A percentile compares a stretch with the other conserved stretches of the same genome.
These are phyloP conservation scores for Cydia pomonella DNA, from an alignment of 1,140 invertebrate genomes.

Conservation along the genomic window DNA sequence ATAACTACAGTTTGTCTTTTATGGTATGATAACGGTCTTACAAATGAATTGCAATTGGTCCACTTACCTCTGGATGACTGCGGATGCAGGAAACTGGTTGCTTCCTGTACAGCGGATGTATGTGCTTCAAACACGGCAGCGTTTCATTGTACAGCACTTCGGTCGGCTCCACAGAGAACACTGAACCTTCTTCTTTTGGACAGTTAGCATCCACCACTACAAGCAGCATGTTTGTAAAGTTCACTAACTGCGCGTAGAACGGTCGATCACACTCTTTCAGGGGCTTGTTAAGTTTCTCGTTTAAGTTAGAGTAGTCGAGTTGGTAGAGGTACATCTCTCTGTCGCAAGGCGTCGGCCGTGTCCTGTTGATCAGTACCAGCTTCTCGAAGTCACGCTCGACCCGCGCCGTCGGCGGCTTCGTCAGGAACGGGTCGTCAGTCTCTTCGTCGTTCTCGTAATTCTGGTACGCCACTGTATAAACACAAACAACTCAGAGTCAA, in stretches of 20 bases:
- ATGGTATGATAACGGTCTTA: too few species aligned
- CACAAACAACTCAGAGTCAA: constrained; percentile 16
- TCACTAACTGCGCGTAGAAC: constrained; percentile 91
- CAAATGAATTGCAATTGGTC: constrained; percentile 13
- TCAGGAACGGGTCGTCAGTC: constrained; percentile 66
- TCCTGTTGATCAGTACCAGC: constrained; percentile 86
- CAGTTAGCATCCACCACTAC: constrained; percentile 89
- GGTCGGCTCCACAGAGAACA: constrained; percentile 82
- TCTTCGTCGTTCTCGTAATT: constrained; percentile 77
- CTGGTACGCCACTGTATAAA: constrained; percentile 63
- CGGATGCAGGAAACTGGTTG: constrained; percentile 85
- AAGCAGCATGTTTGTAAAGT: constrained; percentile 91
- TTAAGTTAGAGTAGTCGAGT: constrained; percentile 66
- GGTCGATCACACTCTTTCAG: constrained; percentile 79
- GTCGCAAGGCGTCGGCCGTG: constrained; percentile 89
- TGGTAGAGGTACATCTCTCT: constrained; percentile 82
- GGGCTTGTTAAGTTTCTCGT: constrained; percentile 67
- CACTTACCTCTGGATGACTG: constrained; percentile 85
- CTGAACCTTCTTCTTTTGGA: constrained; percentile 67
- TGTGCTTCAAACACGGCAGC: constrained; percentile 84
- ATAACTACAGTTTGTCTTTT: too few species aligned
- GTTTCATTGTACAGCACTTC: constrained; percentile 84
- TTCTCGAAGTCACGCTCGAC: constrained; percentile 82
- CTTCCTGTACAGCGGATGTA: constrained; percentile 82
- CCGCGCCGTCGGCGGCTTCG: constrained; percentile 69